phyloP scores from a whole-genome alignment of 2,797 vertebrate species.

The Notoglanidium macrostoma region DNA sequence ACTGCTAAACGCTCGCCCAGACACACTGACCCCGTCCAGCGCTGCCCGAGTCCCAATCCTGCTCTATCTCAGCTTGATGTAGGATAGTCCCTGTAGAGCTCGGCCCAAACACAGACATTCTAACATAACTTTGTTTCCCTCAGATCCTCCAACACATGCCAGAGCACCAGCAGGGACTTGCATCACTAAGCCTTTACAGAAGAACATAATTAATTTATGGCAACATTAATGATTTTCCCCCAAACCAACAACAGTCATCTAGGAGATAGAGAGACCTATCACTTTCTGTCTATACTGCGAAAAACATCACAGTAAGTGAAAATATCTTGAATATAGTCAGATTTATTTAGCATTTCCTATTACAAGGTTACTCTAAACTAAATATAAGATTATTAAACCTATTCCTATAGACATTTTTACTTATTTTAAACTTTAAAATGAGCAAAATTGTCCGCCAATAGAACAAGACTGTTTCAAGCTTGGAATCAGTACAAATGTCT shows the following conservation, averaged over 20 bases:
- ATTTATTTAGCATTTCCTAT: no score
- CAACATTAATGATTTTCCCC: neutral
- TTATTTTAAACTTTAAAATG: no score
- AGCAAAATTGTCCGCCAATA: no score
- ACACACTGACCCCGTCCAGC: neutral
- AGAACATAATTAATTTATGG: no score
- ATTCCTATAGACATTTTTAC: no score
- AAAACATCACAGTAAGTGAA: no score
- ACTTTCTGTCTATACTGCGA: neutral
- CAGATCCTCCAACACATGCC: neutral
- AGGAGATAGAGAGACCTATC: neutral
- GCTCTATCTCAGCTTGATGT: slow-evolving; percentile 57
- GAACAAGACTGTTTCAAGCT: no score
- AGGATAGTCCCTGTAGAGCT: slow-evolving; percentile 58
- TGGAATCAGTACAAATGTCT: no score
- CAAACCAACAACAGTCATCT: neutral
- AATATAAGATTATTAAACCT: no score
- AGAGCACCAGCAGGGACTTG: neutral
- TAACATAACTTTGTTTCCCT: slow-evolving; percentile 6
- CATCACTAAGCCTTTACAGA: neutral
- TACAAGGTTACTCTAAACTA: no score
- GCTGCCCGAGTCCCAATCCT: slow-evolving; percentile 16
- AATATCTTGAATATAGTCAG: no score
- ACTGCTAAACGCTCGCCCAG: neutral
- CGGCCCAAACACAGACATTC: slow-evolving; percentile 54